A percentile compares a stretch with the other conserved stretches of the same genome.
Evolutionary conservation across 1,140 invertebrate genomes (phyloP).

Genomic region (Helicoverpa armigera): DNA sequence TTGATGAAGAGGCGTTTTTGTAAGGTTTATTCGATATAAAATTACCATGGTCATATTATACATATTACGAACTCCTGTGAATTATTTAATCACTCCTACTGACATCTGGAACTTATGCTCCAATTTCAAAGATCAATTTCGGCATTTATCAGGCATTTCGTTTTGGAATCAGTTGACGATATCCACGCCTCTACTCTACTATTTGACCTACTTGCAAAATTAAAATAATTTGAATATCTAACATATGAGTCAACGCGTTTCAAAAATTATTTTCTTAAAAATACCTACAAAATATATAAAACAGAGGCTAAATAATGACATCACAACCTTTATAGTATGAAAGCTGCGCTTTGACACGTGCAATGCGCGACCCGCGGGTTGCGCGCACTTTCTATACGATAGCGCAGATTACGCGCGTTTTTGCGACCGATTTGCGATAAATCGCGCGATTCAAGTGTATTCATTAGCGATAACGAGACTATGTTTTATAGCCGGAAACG

Average conservation of each 20-base stretch:
- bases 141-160: no score
- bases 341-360: slow-evolving; percentile 52
- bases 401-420: slow-evolving; percentile 36
- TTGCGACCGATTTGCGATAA: slow-evolving; percentile 43
- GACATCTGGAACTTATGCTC: no score
- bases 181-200: no score
- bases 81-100: neutral
- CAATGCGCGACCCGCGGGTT: slow-evolving; percentile 43
- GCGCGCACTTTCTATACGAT: slow-evolving; percentile 49
- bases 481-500: slow-evolving; percentile 44
- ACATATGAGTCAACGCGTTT: neutral
- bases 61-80: neutral
- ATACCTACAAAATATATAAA: slow-evolving; percentile 4
- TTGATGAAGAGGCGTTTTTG: neutral
- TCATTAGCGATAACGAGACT: slow-evolving; percentile 46
- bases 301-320: slow-evolving; percentile 3
- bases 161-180: no score
- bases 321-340: slow-evolving; percentile 49
- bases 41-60: no score
- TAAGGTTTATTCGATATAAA: neutral
- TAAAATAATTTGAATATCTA: neutral
- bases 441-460: slow-evolving; percentile 41
- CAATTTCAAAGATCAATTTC: no score
- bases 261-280: neutral
- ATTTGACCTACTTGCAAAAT: neutral